Base-by-base conservation (phyloP, 2,797 vertebrate genomes). In the Nothura maculosa region DNA sequence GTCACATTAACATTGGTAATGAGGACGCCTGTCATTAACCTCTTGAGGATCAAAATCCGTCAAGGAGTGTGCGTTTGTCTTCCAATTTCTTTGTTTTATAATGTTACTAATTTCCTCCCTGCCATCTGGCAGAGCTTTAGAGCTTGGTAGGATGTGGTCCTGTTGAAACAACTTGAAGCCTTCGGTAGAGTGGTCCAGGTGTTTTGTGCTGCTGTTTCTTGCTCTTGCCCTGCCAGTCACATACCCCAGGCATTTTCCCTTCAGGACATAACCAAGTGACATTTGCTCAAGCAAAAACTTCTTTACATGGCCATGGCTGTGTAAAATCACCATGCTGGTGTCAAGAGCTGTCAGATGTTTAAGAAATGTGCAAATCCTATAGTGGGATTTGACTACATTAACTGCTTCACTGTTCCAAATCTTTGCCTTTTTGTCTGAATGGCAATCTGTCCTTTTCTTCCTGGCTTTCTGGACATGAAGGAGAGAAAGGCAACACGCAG, bases 181-280 rank as follows among this genome's bases (percentile, higher is more conserved):
- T 87, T 48, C 14, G 18, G 45, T 64, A 64, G 54, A 34, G 48
- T 81, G 40, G 48, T 76, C 50, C 74, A 81, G 52, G 21, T 1
- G 0, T 79, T 94, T 77, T 84, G 6, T 70, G 40, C 91, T 86
- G 40, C 40, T 92, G 55, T 84, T 92, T 93, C 54, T 90, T 94
- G 73, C 64, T 32, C 9, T 73, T 86, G 45, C 43, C 6, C 54
- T 87, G 68, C 55, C 45, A 47, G 74, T 74, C 27, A 17, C 54
- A 57, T 47, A 61, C 12, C 13, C 43, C 19, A 30, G 69, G 57
- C 20, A 30, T 61, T 81, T 86, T 61, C 43, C 16, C 9, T 57
- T 69, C 1, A 2, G 68, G 62, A 64, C 40, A 34, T 80, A 74
- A 58, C n/a, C 21, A 25, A 67, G 12, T 4, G 5, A 58, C 36